Evolutionary conservation across 2,888 invertebrate species (phyloP), one percentile per base, ranked within the genome.

Genomic region (Acanthosepion lycidas): DNA sequence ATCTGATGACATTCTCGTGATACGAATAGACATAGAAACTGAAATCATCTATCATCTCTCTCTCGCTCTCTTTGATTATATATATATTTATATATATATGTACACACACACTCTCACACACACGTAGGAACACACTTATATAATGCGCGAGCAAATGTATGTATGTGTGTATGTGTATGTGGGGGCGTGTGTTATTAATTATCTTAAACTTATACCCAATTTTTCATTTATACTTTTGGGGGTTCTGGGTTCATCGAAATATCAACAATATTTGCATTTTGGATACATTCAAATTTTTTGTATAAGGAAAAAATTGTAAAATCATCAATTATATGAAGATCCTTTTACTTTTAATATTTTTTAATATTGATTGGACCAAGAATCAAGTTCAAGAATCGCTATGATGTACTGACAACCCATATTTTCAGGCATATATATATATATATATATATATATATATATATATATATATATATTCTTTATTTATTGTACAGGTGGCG

Each of bases 1-100:
- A 78, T 78, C 78, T 78, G 78, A 78, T 78, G 78, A 78, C 78
- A 78, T 78, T 78, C 78, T n/a, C n/a, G n/a, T 12, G n/a, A 78
- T 78, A 78, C 15, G 15, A 78, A 64, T 12, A 64, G 64, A 64
- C 5, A 28, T 28, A 64, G 64, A 64, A 64, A 64, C 28, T 64
- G 28, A 28, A 59, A 23, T 23, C 20, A 23, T 59, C 59, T 23
- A 3, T 59, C 59, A 59, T 23, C 4, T 78, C n/a, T 3, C 28
- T 78, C 12, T 78, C n/a, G 6, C 28, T 78, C 12, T 8, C 28
- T 78, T 0, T 78, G n/a, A 15, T 4, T n/a, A 78, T n/a, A n/a
- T 78, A 78, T 15, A 15, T 78, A 9, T 78, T 33, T 78, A n/a
- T n/a, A n/a, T n/a, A 78, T 78, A n/a, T n/a, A 33, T 78, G 6